Evolutionary conservation across 2,797 vertebrate species (phyloP), one percentile per base, ranked within the genome.

Genomic region (Ctenopoma multispine): DNA sequence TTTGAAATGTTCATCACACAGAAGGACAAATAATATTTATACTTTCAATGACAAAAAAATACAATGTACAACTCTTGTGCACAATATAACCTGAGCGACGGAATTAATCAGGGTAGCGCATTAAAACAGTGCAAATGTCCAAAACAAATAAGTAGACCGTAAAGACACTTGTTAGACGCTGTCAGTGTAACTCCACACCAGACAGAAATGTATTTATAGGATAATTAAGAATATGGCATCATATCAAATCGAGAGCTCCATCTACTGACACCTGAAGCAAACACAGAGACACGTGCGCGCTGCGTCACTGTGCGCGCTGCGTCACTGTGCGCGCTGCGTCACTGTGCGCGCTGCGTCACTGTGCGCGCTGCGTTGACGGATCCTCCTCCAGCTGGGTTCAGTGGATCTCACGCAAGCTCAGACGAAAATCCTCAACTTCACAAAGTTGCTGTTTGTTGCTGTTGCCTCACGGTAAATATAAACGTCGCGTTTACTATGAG

Each of bases 311-410:
- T 6, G 43, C 9, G 41, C 75, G 84, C 83, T 59, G 84, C 82
- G 81, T 85, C 53, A 44, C 36, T 51, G 43, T 6, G 43, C 9
- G 41, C 75, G 84, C 83, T 59, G 84, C 82, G 81, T 85, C 53
- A 44, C 36, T 51, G 43, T 6, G 43, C 9, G 41, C 75, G 84
- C 83, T 59, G 84, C 82, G 81, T 63, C 53, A 44, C 36, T 51
- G 43, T 6, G 43, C 9, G 41, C 75, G 84, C 83, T 59, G 84
- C 82, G 81, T 85, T 67, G 38, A 77, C 48, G 9, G 70, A 69
- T 6, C 34, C 50, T 68, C 66, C 41, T 58, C 11, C 29, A 56
- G 43, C 53, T 54, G 50, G 51, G 36, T 44, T 63, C 14, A 23
- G 34, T 66, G 20, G 14, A 57, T 48, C 24, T 82, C 31, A 43